Percentiles rank a stretch among this genome's conserved stretches.
Evolutionary conservation across 2,888 invertebrate species (phyloP).

Genomic region (Sesia bembeciformis): DNA sequence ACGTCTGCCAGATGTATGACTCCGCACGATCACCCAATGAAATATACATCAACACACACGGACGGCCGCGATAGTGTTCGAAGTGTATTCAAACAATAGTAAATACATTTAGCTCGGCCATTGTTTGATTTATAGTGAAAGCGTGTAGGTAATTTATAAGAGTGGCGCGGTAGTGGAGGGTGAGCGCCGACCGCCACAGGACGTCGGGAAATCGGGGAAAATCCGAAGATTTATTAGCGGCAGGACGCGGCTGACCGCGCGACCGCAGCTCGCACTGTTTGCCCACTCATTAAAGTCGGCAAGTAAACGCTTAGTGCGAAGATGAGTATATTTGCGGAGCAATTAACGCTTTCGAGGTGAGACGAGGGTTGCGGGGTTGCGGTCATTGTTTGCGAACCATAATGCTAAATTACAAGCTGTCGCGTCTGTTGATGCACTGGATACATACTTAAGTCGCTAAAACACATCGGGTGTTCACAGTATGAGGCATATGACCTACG

Average conservation of each 20-base stretch:
- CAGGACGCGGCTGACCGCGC: constrained; percentile 50
- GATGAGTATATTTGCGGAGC: constrained; percentile 71
- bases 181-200: constrained; percentile 35
- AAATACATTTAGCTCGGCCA: constrained; percentile 66
- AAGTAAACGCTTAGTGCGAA: constrained; percentile 66
- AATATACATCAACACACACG: constrained; percentile 33
- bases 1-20: constrained; percentile 30
- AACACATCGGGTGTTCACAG: neutral
- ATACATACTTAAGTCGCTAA: neutral
- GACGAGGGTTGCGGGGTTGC: constrained; percentile 54
- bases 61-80: constrained; percentile 37
- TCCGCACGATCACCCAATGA: constrained; percentile 27
- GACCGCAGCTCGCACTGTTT: constrained; percentile 45
- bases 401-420: constrained; percentile 11
- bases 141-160: constrained; percentile 73
- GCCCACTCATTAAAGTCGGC: constrained; percentile 70
- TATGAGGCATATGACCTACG: neutral
- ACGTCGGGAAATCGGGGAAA: constrained; percentile 69
- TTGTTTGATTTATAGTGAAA: constrained; percentile 70
- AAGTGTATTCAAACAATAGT: constrained; percentile 69
- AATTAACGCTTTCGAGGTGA: constrained; percentile 67
- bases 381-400: constrained; percentile 51
- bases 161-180: constrained; percentile 51
- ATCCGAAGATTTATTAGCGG: constrained; percentile 67
- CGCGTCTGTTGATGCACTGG: constrained; percentile 5